Evolutionary conservation across 2,797 vertebrate species (phyloP), one percentile per base, ranked within the genome.

Genomic region (Halcyon leucocephala): DNA sequence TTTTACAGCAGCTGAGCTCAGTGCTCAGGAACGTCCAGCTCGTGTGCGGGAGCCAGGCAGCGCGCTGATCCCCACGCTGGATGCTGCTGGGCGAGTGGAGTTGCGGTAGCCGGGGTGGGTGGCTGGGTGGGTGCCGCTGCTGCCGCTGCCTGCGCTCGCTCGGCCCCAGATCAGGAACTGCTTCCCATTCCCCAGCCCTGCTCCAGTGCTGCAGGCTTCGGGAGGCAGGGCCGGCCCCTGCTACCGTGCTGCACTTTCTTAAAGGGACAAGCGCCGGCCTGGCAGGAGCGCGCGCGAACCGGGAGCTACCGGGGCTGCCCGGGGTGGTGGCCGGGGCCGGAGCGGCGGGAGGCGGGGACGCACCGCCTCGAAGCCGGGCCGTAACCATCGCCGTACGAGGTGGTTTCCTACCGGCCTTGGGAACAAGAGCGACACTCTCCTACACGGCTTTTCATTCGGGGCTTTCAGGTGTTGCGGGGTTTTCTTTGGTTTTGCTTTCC

Each of bases 1-100:
- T 96, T 95, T 96, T 83, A 82, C 82, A 84, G 93, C 82, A 82
- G 92, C 96, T 95, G 96, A 97, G 94, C 95, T 98, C 96, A 97
- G 92, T 12, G 86, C 89, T 97, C 83, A 95, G 95, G 95, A 93
- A 97, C 70, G 85, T 94, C 89, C 96, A 89, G 80, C n/a, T 65
- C 57, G 76, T 6, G 88, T 77, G 89, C 54, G 82, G 73, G 77
- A 89, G 95, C 49, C 93, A 48, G 79, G 65, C 91, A 49, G 49
- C 73, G 44, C 37, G 33, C 83, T 21, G 92, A 33, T 51, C 92
- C 82, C 86, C 77, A 19, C 80, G 74, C 82, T 82, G 91, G 94
- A 73, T 66, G 94, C 74, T 85, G 86, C 89, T 3, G 84, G 35
- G 65, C 28, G 57, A 85, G 67, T 1, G 86, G 86, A 65, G 76